Evolutionary conservation across 2,888 invertebrate genomes (phyloP).

Genomic region (Helleia helle): DNA sequence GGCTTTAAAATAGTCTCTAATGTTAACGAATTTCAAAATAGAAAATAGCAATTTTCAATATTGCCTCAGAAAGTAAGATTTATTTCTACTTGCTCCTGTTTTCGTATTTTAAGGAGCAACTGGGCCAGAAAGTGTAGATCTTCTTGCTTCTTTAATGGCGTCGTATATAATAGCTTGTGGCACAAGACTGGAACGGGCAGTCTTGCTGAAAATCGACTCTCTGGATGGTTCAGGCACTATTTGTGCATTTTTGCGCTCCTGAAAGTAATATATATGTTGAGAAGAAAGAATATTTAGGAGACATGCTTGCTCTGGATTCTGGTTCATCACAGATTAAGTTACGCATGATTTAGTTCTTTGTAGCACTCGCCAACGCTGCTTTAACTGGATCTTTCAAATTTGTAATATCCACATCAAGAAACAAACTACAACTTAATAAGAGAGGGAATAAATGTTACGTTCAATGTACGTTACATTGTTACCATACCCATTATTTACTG

Average conservation of each 20-base stretch:
- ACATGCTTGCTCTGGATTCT: neutral
- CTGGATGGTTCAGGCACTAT: neutral
- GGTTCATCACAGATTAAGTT: no score
- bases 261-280: neutral
- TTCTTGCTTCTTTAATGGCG: slow-evolving; percentile 6
- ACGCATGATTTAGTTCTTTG: no score
- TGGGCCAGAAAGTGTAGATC: slow-evolving; percentile 1
- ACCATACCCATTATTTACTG: no score
- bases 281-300: neutral
- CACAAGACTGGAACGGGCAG: slow-evolving; percentile 6
- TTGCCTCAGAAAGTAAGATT: neutral
- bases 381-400: no score
- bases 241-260: neutral
- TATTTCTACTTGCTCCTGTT: neutral
- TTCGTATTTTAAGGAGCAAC: neutral
- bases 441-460: no score
- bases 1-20: neutral
- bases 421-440: no score
- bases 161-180: slow-evolving; percentile 7
- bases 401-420: no score
- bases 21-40: neutral
- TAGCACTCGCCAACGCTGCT: no score
- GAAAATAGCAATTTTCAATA: neutral
- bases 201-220: slow-evolving; percentile 2
- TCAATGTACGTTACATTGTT: no score